Evolutionary conservation across 2,113 vertebrate genomes (phyloP), one percentile per base, ranked within the genome.

Genomic region (Geothlypis trichas): DNA sequence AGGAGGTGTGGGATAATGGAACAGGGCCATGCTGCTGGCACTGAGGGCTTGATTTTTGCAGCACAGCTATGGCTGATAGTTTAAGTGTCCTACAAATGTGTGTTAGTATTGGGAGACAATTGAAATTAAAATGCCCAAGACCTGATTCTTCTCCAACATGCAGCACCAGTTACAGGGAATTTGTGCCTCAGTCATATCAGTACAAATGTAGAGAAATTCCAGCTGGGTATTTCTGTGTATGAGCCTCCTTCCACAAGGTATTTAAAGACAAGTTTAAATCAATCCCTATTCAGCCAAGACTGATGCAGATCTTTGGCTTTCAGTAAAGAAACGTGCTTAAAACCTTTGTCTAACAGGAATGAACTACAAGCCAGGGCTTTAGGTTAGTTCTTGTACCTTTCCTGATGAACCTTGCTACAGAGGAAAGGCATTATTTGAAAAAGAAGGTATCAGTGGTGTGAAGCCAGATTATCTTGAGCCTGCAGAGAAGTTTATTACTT

Each of bases 201-300:
- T 41, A n/a, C 23, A 75, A 69, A 74, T 1, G 26, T 63, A 75
- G 44, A 74, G 27, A 63, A 80, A 67, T 52, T 67, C 92, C 76
- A 84, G 68, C 68, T 86, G 76, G 28, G 21, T 6, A 22, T 63
- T 81, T 74, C 72, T 71, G 35, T 88, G 19, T 12, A 19, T 4
- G 9, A 51, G 49, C 44, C 49, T 63, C 41, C 1, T 49, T 89
- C 27, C 31, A 83, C 35, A 37, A 88, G 47, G 39, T 76, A 44
- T 88, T 87, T 77, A 77, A 88, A 68, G 39, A 57, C 57, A 67
- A 58, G 73, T 86, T 87, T 49, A 90, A 84, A 88, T 90, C 88
- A 67, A 88, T 44, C 61, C 31, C 52, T 75, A 42, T 90, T 90
- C 79, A 94, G 65, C 54, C 54, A 96, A 89, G 73, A 33, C 52